Conservation (phyloP, 2,113 vertebrate genomes). For the Coptodon rendalli region DNA sequence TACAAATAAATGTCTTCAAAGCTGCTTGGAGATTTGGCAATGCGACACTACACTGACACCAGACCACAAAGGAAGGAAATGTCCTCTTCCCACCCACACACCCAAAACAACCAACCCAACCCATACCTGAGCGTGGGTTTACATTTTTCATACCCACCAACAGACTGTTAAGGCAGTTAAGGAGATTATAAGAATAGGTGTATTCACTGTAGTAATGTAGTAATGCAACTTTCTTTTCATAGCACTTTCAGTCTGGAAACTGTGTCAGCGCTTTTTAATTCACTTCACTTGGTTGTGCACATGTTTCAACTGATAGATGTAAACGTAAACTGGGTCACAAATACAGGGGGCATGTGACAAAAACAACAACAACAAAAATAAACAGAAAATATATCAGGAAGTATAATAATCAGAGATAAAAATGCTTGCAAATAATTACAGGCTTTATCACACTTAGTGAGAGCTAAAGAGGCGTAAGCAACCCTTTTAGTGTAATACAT, state of each 20-base stretch:
- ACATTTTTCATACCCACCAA: neutral
- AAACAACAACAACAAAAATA: neutral
- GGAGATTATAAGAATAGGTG: neutral
- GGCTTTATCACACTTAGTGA: neutral
- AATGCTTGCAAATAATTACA: neutral
- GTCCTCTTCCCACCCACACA: slow-evolving; percentile 11
- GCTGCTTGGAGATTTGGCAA: neutral
- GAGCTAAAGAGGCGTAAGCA: neutral
- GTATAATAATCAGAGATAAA: neutral
- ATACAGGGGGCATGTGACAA: neutral
- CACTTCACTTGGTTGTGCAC: neutral
- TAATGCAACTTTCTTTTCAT: neutral
- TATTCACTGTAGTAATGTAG: neutral
- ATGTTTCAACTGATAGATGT: neutral
- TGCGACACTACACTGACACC: neutral
- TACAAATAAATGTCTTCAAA: neutral
- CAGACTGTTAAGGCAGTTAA: neutral
- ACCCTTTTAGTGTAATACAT: neutral
- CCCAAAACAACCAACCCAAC: neutral
- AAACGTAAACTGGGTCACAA: neutral
- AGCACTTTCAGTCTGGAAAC: neutral
- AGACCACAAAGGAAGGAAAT: slow-evolving; percentile 37
- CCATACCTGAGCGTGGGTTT: neutral
- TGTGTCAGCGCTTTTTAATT: neutral
- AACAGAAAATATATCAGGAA: neutral